A percentile compares a stretch with the other conserved stretches of the same genome.
phyloP scores from a whole-genome alignment of 2,113 vertebrate species.

The Pitta sordida region DNA sequence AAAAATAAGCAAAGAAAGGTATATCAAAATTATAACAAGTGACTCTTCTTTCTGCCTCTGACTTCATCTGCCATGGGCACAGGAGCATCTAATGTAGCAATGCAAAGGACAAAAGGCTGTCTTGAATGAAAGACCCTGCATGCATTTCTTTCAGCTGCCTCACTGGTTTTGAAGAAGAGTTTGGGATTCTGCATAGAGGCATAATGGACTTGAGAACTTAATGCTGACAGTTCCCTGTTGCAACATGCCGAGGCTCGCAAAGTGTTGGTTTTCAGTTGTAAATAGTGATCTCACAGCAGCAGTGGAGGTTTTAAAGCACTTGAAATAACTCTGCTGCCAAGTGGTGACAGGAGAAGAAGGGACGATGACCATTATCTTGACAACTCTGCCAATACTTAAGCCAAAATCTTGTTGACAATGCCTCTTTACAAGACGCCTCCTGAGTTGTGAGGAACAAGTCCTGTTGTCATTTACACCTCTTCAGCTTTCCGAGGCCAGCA shows the following conservation, averaged over 20 bases:
- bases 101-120: neutral
- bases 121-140: neutral
- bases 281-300: neutral
- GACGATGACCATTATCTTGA: conserved; percentile 4
- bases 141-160: neutral
- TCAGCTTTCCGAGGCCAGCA: neutral
- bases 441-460: neutral
- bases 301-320: neutral
- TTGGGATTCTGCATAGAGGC: neutral
- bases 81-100: neutral
- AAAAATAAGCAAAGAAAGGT: neutral
- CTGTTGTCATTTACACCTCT: conserved; percentile 1
- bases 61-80: fast-evolving
- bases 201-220: neutral
- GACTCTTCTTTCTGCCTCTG: neutral
- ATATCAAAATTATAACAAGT: neutral
- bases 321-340: neutral
- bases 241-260: fast-evolving
- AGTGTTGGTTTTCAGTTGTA: neutral
- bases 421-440: neutral
- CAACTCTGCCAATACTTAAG: neutral
- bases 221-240: neutral
- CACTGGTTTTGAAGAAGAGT: neutral
- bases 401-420: neutral
- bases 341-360: neutral